Base-by-base conservation (phyloP, 2,797 vertebrate species). In the Phylloscopus collybita region DNA sequence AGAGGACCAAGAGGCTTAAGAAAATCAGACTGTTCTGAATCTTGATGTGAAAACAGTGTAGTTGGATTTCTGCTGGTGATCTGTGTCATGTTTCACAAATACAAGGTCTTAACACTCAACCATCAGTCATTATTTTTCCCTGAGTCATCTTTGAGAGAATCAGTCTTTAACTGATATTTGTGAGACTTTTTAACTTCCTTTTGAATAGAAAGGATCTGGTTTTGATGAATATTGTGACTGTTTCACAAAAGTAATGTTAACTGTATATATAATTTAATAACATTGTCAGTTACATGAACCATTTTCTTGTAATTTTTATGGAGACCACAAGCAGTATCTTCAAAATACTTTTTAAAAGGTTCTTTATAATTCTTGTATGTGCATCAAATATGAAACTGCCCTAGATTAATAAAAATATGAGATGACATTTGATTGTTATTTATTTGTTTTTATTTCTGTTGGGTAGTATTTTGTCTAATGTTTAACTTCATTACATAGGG, bases 401-500 rank as follows among this genome's bases (percentile, higher is more conserved):
- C 82, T 95, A 69, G 75, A 95, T 96, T 96, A 97, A 96, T 95
- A 74, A 78, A 93, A 79, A 80, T 92, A 82, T 59, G 61, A 96
- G 87, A 90, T 95, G 86, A 94, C 95, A 95, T 97, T 96, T 62
- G 9, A 54, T 62, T 44, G 27, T 62, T 69, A 44, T 75, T 49
- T 67, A 36, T 25, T 67, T 54, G 80, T 89, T 93, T 95, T 96
- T 53, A 86, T 97, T 95, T 96, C 75, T 47, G 0, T 86, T 96
- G 90, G 84, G 91, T 94, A 95, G 88, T 93, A 88, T 97, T 96
- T 86, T 89, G 82, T 93, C 90, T 96, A 96, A 94, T 93, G 67
- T 92, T 97, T 96, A 82, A 93, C 59, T 97, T 97, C 81, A 94
- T 81, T 95, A 94, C 88, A 73, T 94, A 94, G 88, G 91, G 87